Evolutionary conservation across 2,113 vertebrate genomes (phyloP), one percentile per base, ranked within the genome.

Genomic region (Serilophus lunatus): DNA sequence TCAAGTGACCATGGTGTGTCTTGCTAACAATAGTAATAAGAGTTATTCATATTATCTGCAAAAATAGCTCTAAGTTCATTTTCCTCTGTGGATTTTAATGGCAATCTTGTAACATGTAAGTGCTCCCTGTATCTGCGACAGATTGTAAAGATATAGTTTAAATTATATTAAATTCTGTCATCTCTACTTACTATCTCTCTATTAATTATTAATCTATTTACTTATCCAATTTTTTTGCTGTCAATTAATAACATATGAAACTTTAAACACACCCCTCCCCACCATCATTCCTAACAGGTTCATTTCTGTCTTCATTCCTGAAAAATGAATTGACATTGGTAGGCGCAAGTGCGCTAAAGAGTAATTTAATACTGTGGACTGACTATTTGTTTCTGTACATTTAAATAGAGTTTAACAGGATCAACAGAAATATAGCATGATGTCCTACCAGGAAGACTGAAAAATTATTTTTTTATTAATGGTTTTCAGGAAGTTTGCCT

Each of bases 201-300:
- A 64, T 59, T 63, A 75, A 59, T 69, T 57, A 35, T 63, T 87
- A 18, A 38, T 83, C 87, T 64, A 60, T 42, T 69, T 92, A 64
- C 6, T 51, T 72, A 51, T 16, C 29, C 19, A 53, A 1, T 83
- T 72, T 72, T 86, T 6, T 68, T 74, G 31, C 38, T 57, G 4
- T 64, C 31, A 47, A 9, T n/a, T 79, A 82, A 72, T 26, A 69
- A 45, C 8, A 28, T 54, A 47, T 26, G 25, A 53, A 45, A 35
- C 2, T 1, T 25, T 50, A 5, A 2, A 11, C 42, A 8, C 11
- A 42, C 6, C 1, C 64, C 50, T 78, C 45, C 18, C 45, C 45
- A 6, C 45, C 45, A 19, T 45, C 19, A 63, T 80, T 93, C 47
- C 29, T 74, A 54, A 59, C 28, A 90, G 15, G 18, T 92, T 93